Evolutionary conservation across 2,888 invertebrate species (phyloP).

Genomic region (Lissonota sp.): DNA sequence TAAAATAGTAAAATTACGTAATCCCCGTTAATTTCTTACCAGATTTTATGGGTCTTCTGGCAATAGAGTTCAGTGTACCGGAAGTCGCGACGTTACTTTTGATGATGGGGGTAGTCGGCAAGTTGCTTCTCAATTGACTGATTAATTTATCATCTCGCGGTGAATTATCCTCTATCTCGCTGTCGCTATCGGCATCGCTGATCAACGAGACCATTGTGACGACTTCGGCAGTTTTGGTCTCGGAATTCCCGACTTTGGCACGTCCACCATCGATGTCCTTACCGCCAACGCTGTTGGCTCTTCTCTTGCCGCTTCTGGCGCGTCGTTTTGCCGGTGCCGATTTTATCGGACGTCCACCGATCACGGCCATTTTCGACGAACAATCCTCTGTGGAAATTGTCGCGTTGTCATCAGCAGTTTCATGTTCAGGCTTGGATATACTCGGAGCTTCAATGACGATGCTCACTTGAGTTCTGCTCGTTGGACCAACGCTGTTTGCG

Average conservation of each 20-base stretch:
- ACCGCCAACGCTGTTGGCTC: conserved; percentile 68
- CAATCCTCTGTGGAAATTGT: conserved; percentile 19
- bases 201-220: conserved; percentile 89
- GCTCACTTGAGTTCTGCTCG: conserved; percentile 73
- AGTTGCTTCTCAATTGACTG: conserved; percentile 78
- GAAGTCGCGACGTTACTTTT: conserved; percentile 74
- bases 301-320: conserved; percentile 75
- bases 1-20: no score
- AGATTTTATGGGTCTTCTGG: conserved; percentile 78
- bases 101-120: conserved; percentile 81
- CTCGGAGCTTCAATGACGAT: conserved; percentile 76
- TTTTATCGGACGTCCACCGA: conserved; percentile 64
- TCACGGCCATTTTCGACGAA: conserved; percentile 26
- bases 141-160: conserved; percentile 80
- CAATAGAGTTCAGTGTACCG: conserved; percentile 62
- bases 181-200: conserved; percentile 88
- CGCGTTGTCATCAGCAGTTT: conserved; percentile 1
- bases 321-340: conserved; percentile 77
- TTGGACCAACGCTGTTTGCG: conserved; percentile 54
- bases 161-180: conserved; percentile 83
- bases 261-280: conserved; percentile 61
- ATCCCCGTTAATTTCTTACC: conserved; percentile 68
- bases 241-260: conserved; percentile 56
- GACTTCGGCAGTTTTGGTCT: conserved; percentile 78
- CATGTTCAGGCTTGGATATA: conserved; percentile 35